phyloP scores from a whole-genome alignment of 2,797 vertebrate species.

The Arctocebus calabarensis region DNA sequence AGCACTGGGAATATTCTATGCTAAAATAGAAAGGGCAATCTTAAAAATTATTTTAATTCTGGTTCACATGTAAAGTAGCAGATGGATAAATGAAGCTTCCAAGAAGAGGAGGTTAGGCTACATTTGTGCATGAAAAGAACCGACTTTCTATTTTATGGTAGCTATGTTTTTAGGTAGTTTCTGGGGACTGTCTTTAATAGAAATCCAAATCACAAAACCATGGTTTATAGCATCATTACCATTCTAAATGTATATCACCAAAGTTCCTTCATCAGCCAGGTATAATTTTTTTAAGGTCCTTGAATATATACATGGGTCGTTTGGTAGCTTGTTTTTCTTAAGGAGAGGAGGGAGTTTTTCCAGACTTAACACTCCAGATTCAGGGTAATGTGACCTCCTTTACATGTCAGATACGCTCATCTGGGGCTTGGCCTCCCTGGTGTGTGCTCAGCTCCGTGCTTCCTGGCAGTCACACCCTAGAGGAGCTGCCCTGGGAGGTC shows the following conservation, averaged over 20 bases:
- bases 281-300: conserved; percentile 46
- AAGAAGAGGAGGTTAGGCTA: conserved; percentile 14
- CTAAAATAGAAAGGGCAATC: conserved; percentile 60
- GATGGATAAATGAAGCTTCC: conserved; percentile 54
- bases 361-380: neutral
- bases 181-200: conserved; percentile 42
- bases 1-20: neutral
- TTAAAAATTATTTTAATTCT: conserved; percentile 58
- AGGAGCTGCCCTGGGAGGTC: neutral
- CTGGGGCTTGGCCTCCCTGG: conserved; percentile 66
- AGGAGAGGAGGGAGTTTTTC: conserved; percentile 31
- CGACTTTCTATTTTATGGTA: conserved; percentile 50
- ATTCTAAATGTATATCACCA: neutral
- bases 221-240: conserved; percentile 53
- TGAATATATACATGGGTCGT: conserved; percentile 41
- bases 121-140: conserved; percentile 37
- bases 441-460: conserved; percentile 29
- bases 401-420: conserved; percentile 9
- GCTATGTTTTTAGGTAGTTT: conserved; percentile 47
- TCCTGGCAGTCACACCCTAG: neutral
- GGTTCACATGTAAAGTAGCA: conserved; percentile 48
- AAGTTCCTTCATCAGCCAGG: conserved; percentile 64
- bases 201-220: conserved; percentile 18
- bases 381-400: conserved; percentile 36
- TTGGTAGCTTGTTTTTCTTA: conserved; percentile 56